Evolutionary conservation across 2,888 invertebrate genomes (phyloP).

Genomic region (Gymnoscelis rufifasciata): DNA sequence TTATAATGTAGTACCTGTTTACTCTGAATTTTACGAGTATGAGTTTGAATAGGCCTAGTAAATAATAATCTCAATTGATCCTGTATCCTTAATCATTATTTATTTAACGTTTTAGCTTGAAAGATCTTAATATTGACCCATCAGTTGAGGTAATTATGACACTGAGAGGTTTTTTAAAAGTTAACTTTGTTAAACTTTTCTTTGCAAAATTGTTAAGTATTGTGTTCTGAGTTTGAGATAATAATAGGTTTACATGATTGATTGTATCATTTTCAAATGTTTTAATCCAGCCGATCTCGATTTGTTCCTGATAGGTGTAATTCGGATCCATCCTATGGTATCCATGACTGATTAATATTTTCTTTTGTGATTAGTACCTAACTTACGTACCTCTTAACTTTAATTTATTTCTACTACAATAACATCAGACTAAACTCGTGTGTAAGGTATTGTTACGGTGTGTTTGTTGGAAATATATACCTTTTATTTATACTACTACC

Average conservation of each 20-base stretch:
- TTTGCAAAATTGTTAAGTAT: no score
- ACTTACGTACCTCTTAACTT: slow-evolving; percentile 48
- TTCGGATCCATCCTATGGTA: slow-evolving; percentile 39
- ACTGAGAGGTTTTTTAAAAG: not conserved
- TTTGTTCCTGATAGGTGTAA: slow-evolving; percentile 59
- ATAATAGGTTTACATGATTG: not conserved
- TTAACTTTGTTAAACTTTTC: no score
- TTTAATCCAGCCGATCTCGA: slow-evolving; percentile 58
- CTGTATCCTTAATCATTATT: not conserved
- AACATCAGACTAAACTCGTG: slow-evolving; percentile 43
- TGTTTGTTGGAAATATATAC: slow-evolving; percentile 79
- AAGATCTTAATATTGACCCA: slow-evolving; percentile 1
- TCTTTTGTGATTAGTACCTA: slow-evolving; percentile 51
- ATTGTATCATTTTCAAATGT: slow-evolving; percentile 23
- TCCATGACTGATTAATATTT: slow-evolving; percentile 57
- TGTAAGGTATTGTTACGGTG: slow-evolving; percentile 73
- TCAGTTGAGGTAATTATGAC: slow-evolving; percentile 43
- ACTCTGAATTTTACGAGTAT: slow-evolving; percentile 25
- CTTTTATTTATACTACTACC: slow-evolving; percentile 71
- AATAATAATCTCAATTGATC: slow-evolving; percentile 40
- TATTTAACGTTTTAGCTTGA: not conserved
- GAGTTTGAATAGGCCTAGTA: slow-evolving; percentile 26
- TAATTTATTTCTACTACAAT: slow-evolving; percentile 58
- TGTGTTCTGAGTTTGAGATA: no score
- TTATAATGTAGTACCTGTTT: slow-evolving; percentile 24